Base-by-base conservation (phyloP, 2,888 invertebrate species). In the Sicus ferrugineus region DNA sequence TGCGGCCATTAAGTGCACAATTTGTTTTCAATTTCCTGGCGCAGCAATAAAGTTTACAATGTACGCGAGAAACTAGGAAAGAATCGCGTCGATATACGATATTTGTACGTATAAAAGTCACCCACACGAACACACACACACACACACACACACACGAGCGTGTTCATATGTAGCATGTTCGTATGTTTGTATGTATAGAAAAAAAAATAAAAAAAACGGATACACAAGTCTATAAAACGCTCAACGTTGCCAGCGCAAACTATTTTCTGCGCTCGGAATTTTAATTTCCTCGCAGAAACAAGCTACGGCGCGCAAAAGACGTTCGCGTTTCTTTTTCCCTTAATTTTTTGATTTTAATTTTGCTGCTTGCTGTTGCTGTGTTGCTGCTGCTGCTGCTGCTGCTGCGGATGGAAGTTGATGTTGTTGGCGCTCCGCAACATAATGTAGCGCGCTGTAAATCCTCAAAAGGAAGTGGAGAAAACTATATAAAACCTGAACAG, bases 1-100 rank as follows among this genome's bases (percentile, higher is more conserved):
- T 28, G 54, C 23, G 14, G 54, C 54, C 54, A 54, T 54, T 54
- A 54, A 26, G 23, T 28, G 54, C 11, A 42, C 14, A 54, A 54
- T 54, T 54, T 26, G 54, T 54, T 54, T 54, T 54, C 54, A 26
- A 54, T 54, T 54, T 54, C 54, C 54, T 34, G 52, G 23, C 52
- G 19, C 16, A 7, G 7, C 46, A 46, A 2, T 46, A 2, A 7
- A 46, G 46, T 19, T 14, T 19, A n/a, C 46, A n/a, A 14, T 46
- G 2, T n/a, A 46, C 3, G 26, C 6, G 14, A 5, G 54, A 21
- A 16, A 16, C 26, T 5, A 26, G 14, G 23, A 28, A 54, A 52
- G 52, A 26, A 54, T 11, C 54, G 54, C 16, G 14, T 21, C 14
- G 23, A 54, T 21, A 16, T 54, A 54, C 16, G n/a, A 42, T n/a